phyloP scores from a whole-genome alignment of 2,797 vertebrate species.

The Rousettus madagascariensis region DNA sequence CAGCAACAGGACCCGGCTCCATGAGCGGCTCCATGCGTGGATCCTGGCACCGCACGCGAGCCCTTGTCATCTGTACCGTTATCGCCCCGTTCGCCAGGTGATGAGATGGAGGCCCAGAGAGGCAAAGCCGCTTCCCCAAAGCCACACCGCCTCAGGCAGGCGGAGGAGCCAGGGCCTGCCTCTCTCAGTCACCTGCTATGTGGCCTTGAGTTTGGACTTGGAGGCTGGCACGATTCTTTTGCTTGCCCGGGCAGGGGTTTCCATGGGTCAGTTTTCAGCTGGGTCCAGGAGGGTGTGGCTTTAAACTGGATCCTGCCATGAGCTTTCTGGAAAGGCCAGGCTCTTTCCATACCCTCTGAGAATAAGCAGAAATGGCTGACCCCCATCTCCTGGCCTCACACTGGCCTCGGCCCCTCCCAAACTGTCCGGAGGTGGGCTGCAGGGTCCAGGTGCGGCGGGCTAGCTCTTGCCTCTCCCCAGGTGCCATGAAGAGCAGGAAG shows the following conservation, averaged over 20 bases:
- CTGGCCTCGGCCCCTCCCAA: neutral
- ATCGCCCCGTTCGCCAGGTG: neutral
- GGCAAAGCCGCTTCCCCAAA: neutral
- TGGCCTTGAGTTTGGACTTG: neutral
- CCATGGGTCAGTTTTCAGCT: neutral
- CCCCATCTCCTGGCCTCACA: neutral
- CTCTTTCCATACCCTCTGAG: too few species aligned
- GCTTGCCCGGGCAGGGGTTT: neutral
- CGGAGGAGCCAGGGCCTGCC: neutral
- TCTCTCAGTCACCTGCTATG: fast-evolving
- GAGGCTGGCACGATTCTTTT: neutral
- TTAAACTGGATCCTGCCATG: neutral
- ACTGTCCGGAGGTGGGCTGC: neutral
- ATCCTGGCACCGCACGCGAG: fast-evolving
- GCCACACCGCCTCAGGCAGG: neutral
- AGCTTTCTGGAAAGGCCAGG: neutral
- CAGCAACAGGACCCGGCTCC: neutral
- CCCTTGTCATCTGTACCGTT: neutral
- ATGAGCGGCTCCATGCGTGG: fast-evolving
- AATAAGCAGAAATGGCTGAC: too few species aligned
- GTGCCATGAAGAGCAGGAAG: neutral
- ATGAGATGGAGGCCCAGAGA: neutral
- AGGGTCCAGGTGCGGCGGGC: neutral
- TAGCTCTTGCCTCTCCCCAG: slow-evolving; percentile 39
- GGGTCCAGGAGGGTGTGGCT: fast-evolving